These are phyloP conservation scores for Melanotus villosus DNA, from an alignment of 2,888 invertebrate genomes.

Conservation along the genomic window DNA sequence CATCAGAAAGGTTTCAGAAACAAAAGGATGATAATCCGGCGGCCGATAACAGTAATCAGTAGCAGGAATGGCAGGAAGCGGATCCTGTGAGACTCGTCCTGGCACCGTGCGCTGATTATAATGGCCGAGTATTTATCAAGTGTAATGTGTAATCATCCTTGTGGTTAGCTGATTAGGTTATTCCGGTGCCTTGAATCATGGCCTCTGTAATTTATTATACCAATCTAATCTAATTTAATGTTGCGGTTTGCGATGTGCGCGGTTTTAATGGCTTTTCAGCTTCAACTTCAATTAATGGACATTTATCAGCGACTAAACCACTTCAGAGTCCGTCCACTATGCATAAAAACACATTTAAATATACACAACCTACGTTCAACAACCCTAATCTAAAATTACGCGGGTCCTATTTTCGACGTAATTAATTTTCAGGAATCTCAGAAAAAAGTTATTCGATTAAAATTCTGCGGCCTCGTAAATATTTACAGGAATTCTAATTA, in stretches of 20 bases:
- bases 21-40: constrained; percentile 62
- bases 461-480: constrained; percentile 16
- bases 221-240: constrained; percentile 63
- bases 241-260: constrained; percentile 58
- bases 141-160: constrained; percentile 64
- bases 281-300: constrained; percentile 47
- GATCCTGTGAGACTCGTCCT: constrained; percentile 51
- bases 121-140: constrained; percentile 63
- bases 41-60: constrained; percentile 56
- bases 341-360: constrained; percentile 43
- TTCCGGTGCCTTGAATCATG: constrained; percentile 63
- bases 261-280: constrained; percentile 62
- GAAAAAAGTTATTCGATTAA: constrained; percentile 34
- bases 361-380: background rate
- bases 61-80: constrained; percentile 52
- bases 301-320: constrained; percentile 43
- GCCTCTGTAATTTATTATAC: constrained; percentile 61
- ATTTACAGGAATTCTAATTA: constrained; percentile 27
- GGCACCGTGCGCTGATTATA: constrained; percentile 53
- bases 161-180: constrained; percentile 65
- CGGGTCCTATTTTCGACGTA: background rate
- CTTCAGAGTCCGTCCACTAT: constrained; percentile 9
- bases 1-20: constrained; percentile 59
- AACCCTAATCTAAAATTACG: background rate
- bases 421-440: constrained; percentile 24